Evolutionary conservation across 1,140 invertebrate species (phyloP), one percentile per base, ranked within the genome.

Genomic region (Drosophila kikkawai): DNA sequence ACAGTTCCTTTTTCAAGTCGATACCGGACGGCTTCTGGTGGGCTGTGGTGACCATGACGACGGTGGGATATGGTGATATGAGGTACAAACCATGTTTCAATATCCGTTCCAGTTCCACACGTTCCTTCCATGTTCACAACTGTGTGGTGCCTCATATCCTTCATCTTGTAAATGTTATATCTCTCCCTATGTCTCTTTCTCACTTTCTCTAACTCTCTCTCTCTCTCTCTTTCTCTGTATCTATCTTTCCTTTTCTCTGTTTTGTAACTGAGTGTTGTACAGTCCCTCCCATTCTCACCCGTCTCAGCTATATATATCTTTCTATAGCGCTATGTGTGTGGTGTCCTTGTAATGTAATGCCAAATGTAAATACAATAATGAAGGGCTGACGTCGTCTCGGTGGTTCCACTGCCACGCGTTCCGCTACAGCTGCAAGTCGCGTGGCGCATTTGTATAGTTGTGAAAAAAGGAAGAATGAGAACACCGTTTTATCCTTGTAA

Each of bases 61-160:
- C 98, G 94, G 98, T 99, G 94, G 99, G 99, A 94, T 99, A 99
- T 96, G 99, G 99, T 95, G 99, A 99, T 95, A 99, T 99, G 98
- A 98, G 97, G 97, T 97, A 97, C 74, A 88, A 65, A 68, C 80
- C 78, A 84, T 51, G 76, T 79, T 82, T 82, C 71, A 79, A 61
- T 63, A 67, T 32, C 50, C 48, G 60, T 64, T 64, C 51, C 39
- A 70, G 63, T 36, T 71, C 53, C 67, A 73, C 69, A 73, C 57
- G 42, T 32, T 61, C 64, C 64, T 56, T 26, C 36, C 53, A 41
- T 17, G 58, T 63, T 67, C 42, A 57, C 22, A 42, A 47, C 34
- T 37, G 37, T 71, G 64, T 67, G 79, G 56, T 75, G 75, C 67
- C 69, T 68, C 13, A 55, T 56, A 56, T 59, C 45, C 47, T 75